Evolutionary conservation across 2,113 vertebrate species (phyloP), one percentile per base, ranked within the genome.

Genomic region (Sphaerodactylus townsendi): DNA sequence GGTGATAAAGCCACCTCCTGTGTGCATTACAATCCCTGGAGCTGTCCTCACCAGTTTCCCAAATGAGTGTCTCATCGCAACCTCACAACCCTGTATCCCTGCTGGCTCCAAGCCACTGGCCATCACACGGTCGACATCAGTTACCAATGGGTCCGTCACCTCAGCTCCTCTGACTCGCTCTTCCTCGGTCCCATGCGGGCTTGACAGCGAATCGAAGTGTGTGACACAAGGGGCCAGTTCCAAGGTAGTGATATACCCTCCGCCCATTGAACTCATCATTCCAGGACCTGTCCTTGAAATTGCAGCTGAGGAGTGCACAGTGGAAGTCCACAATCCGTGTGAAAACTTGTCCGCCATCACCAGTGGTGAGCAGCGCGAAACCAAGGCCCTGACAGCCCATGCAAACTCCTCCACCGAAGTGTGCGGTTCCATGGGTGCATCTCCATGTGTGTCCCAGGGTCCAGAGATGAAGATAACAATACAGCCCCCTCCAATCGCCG

Each of bases 251-350:
- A 62, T 84, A 39, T 6, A 78, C 39, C 83, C 83, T 3, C 75
- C 83, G 3, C 50, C 75, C 0, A 84, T 84, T 10, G 83, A 78
- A 23, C 3, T 84, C 50, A 78, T 21, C 30, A 46, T 84, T 3
- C 83, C 75, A 15, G 75, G 65, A 10, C 75, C 75, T 21, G 19
- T 78, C 5, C 37, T 84, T 2, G 83, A 84, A 77, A 23, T 84
- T 25, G 50, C 50, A 4, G 76, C 83, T 0, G 65, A 71, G 39
- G 75, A 84, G n/a, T 84, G 83, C 2, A 4, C 11, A 0, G 83
- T 84, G 30, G 83, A 84, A 35, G 65, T 84, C 50, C 77, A 84
- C 75, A 84, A 46, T 39, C 41, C 66, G 2, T 84, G 75, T 10
- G 19, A n/a, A 2, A 44, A 0, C 4, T 3, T 2, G 8, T 41